Percentiles rank a stretch among this genome's conserved stretches.
Evolutionary conservation across 2,888 invertebrate species (phyloP).

Genomic region (Thereva nobilitata): DNA sequence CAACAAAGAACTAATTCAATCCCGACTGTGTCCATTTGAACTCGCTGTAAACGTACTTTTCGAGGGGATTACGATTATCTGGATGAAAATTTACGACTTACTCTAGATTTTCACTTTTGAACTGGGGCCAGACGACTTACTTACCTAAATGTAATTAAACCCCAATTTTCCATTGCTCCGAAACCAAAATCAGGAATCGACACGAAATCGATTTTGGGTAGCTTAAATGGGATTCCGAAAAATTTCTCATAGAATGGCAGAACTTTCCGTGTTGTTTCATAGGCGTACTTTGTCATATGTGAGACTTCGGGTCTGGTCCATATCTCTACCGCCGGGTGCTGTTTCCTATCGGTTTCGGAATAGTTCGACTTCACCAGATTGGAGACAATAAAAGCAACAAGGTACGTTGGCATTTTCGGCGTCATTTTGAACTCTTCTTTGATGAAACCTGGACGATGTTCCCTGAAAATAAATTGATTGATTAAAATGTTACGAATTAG

Average conservation of each 20-base stretch:
- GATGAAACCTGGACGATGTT: conserved; percentile 61
- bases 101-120: not conserved
- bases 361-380: conserved; percentile 58
- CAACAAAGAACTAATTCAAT: too few species aligned
- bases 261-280: conserved; percentile 64
- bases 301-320: conserved; percentile 54
- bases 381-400: conserved; percentile 68
- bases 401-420: conserved; percentile 75
- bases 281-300: conserved; percentile 60
- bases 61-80: too few species aligned
- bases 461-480: conserved; percentile 41
- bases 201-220: conserved; percentile 72
- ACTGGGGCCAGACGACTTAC: not conserved
- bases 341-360: conserved; percentile 48
- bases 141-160: conserved; percentile 64
- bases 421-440: conserved; percentile 68
- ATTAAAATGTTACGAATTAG: conserved; percentile 11
- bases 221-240: conserved; percentile 66
- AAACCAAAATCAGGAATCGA: conserved; percentile 74
- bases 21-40: too few species aligned
- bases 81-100: too few species aligned
- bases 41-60: too few species aligned
- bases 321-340: conserved; percentile 54
- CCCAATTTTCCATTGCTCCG: conserved; percentile 75
- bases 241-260: conserved; percentile 68